Percentiles rank a stretch among this genome's conserved stretches.
These are phyloP conservation scores for Parazoanthus atlanticus DNA, from an alignment of 92 coral and sea anemone species.

Conservation along the genomic window DNA sequence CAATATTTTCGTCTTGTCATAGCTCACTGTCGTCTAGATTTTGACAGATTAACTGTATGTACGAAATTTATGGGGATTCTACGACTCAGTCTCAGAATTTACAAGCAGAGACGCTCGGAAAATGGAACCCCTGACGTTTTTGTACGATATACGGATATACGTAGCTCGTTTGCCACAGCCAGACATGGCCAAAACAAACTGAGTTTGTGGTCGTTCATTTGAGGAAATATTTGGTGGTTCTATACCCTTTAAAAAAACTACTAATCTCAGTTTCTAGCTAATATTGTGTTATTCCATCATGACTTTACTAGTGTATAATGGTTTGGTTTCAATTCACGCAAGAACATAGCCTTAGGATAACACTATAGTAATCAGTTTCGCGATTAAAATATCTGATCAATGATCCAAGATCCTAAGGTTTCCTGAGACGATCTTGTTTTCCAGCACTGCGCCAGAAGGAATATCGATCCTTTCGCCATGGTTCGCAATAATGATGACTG, in stretches of 20 bases:
- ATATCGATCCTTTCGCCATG: slow-evolving; percentile 98
- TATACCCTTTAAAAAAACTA: background rate
- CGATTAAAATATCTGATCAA: slow-evolving; percentile 19
- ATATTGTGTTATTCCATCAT: background rate
- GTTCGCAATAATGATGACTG: slow-evolving; percentile 94
- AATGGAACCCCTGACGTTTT: too few relatives aligned
- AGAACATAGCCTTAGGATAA: background rate
- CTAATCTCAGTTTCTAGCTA: background rate
- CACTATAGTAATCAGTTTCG: background rate
- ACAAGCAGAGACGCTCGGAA: too few relatives aligned
- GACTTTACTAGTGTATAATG: too few relatives aligned
- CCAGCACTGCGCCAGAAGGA: slow-evolving; percentile 90
- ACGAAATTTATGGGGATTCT: too few relatives aligned
- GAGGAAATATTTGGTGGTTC: background rate
- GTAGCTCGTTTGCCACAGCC: background rate
- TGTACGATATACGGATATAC: too few relatives aligned
- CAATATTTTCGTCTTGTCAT: too few relatives aligned
- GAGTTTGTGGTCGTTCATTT: background rate
- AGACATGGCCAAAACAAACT: background rate
- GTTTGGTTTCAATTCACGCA: background rate
- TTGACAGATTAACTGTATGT: too few relatives aligned
- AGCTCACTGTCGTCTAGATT: too few relatives aligned
- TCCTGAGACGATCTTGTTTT: slow-evolving; percentile 97
- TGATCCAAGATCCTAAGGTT: slow-evolving; percentile 93
- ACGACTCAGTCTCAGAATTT: too few relatives aligned